Evolutionary conservation across 2,797 vertebrate species (phyloP), one percentile per base, ranked within the genome.

Genomic region (Ctenopoma multispine): DNA sequence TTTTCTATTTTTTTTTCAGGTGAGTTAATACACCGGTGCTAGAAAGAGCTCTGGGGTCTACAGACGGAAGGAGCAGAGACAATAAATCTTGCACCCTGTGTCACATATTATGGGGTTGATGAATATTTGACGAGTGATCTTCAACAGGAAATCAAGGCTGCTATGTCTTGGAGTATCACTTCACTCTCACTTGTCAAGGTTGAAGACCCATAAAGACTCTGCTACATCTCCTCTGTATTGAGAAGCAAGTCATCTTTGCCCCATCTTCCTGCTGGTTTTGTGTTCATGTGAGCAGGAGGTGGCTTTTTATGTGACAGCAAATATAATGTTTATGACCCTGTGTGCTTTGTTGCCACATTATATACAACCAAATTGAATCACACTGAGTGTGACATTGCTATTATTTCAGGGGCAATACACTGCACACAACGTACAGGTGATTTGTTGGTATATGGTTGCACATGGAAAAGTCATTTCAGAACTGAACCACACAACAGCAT

Each of bases 101-200:
- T 88, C 76, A 79, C 85, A 66, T 69, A 90, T 89, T 76, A 89
- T 68, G 63, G 7, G 64, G 62, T 24, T 50, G 57, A 89, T 92
- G 72, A 91, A 90, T 90, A 92, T 87, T 90, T 91, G 78, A 92
- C 74, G 77, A 79, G 54, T 5, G 10, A 75, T 81, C 78, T 81
- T 83, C 40, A 64, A 50, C n/a, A 67, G 75, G 81, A 86, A 88
- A 86, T 81, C 58, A 67, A 89, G 88, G 60, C 49, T n/a, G 2
- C 27, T 17, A 36, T 48, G 2, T 51, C 60, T 57, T 24, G 2
- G 15, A 46, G 63, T 47, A 72, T 58, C 8, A 38, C 62, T 41
- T 73, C 63, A 31, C 18, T 63, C 59, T 59, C 13, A 11, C 55
- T 67, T 71, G 75, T 77, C 70, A 63, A 50, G 76, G 66, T 31